Evolutionary conservation across 2,113 vertebrate genomes (phyloP).

Genomic region (Trematocara unimaculatum): DNA sequence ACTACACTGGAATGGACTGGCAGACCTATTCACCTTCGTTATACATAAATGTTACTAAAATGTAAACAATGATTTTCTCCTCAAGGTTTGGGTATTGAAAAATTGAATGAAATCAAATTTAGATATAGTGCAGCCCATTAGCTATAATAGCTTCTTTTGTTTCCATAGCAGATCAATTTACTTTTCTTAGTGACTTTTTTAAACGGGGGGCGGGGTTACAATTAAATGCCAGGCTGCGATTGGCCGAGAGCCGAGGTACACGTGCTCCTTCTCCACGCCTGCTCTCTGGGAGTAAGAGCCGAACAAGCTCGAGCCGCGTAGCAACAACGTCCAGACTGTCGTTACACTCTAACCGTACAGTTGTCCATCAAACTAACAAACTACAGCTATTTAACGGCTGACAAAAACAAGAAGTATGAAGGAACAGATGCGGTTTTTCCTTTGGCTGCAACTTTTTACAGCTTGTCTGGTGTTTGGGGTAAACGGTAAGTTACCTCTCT

Average conservation of each 20-base stretch:
- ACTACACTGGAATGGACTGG: background rate
- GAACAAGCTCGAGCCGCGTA: background rate
- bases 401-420: slow-evolving; percentile 42
- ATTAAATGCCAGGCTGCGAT: slow-evolving; percentile 36
- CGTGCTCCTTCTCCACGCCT: slow-evolving; percentile 49
- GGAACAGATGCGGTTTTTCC: background rate
- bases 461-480: slow-evolving; percentile 45
- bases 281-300: slow-evolving; percentile 4
- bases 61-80: background rate
- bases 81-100: background rate
- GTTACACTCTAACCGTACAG: background rate
- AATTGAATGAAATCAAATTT: background rate
- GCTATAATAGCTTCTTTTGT: background rate
- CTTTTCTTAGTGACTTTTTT: background rate
- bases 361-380: background rate
- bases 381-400: background rate
- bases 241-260: slow-evolving; percentile 57
- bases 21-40: background rate
- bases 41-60: background rate
- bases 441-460: slow-evolving; percentile 46
- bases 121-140: background rate
- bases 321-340: background rate
- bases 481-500: slow-evolving; percentile 52
- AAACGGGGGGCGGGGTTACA: slow-evolving; percentile 27
- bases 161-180: slow-evolving; percentile 1